These are phyloP conservation scores for Plemyria rubiginata DNA, from an alignment of 2,888 invertebrate species.

Conservation along the genomic window DNA sequence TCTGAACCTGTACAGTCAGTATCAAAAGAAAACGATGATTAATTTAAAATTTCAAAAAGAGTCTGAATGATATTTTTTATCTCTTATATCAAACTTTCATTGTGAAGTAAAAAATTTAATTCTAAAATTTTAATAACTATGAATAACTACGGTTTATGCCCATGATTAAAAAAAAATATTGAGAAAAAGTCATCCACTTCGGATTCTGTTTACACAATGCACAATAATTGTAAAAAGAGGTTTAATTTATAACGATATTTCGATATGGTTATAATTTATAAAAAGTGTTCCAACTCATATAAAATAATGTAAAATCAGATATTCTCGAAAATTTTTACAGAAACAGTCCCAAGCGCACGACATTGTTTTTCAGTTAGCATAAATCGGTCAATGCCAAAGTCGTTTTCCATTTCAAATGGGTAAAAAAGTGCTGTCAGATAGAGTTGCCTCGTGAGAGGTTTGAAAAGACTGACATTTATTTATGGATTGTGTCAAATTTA, in stretches of 20 bases:
- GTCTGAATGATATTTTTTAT: too few species aligned
- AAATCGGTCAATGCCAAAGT: constrained; percentile 74
- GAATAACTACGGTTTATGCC: too few species aligned
- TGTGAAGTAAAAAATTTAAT: too few species aligned
- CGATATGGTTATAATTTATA: constrained; percentile 21
- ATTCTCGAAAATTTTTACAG: constrained; percentile 32
- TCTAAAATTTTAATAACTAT: too few species aligned
- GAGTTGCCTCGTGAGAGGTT: constrained; percentile 10
- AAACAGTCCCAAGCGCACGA: constrained; percentile 34
- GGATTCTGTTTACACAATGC: not conserved
- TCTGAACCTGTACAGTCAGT: too few species aligned
- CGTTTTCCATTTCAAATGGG: constrained; percentile 68
- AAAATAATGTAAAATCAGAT: constrained; percentile 31
- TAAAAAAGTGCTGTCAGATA: constrained; percentile 42
- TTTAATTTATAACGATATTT: too few species aligned
- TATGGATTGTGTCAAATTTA: not conserved
- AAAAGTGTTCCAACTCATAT: constrained; percentile 40
- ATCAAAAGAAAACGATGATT: too few species aligned
- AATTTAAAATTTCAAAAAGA: too few species aligned
- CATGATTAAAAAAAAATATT: not conserved
- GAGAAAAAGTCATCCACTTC: not conserved
- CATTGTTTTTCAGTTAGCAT: constrained; percentile 71
- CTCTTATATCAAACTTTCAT: too few species aligned
- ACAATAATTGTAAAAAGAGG: too few species aligned
- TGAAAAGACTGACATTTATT: not conserved